phyloP scores from a whole-genome alignment of 2,888 invertebrate genomes.

The Agrotis segetum region DNA sequence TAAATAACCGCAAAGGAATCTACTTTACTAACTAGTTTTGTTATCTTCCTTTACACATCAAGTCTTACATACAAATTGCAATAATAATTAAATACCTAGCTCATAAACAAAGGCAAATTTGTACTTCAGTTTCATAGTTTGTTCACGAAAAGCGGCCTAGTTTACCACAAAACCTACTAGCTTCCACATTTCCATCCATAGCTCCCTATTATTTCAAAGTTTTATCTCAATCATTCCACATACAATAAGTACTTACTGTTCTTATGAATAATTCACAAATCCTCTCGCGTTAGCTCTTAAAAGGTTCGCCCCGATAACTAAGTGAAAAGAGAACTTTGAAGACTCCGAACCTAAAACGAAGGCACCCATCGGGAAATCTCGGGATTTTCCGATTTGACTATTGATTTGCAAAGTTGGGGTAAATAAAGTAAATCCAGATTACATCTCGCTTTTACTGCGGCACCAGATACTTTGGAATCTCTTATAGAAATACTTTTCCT shows the following conservation, averaged over 20 bases:
- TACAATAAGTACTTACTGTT: constrained; percentile 26
- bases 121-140: not conserved
- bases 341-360: constrained; percentile 40
- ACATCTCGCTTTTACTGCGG: not conserved
- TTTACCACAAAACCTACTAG: not conserved
- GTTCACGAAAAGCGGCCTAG: not conserved
- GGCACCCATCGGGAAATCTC: constrained; percentile 49
- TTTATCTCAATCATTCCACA: not conserved
- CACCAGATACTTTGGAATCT: too few relatives aligned
- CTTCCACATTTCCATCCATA: not conserved
- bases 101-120: too few relatives aligned
- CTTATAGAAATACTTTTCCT: too few relatives aligned
- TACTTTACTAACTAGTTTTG: too few relatives aligned
- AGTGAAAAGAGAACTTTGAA: constrained; percentile 49
- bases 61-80: too few relatives aligned
- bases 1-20: too few relatives aligned
- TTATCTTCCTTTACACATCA: too few relatives aligned
- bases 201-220: constrained; percentile 1
- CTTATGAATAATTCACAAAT: constrained; percentile 48
- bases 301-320: constrained; percentile 36
- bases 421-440: constrained; percentile 22
- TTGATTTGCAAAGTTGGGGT: constrained; percentile 47
- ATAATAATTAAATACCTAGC: too few relatives aligned
- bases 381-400: constrained; percentile 34
- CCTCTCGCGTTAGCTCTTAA: constrained; percentile 32